These are phyloP conservation scores for Pecten maximus DNA, from an alignment of 2,888 invertebrate species.

Conservation along the genomic window DNA sequence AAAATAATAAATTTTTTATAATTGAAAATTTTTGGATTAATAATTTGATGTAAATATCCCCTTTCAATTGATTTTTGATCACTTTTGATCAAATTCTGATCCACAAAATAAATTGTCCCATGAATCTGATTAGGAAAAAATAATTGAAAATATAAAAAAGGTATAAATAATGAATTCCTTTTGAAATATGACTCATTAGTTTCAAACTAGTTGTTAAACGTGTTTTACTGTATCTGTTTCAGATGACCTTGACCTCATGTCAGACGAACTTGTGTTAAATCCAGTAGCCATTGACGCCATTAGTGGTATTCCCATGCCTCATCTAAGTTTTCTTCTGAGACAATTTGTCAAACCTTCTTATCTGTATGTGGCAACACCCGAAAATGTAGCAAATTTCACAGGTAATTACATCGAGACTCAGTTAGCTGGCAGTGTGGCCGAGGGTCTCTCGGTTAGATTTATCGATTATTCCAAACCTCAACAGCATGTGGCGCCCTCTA, in stretches of 20 bases:
- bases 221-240: slow-evolving; percentile 33
- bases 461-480: neutral
- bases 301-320: slow-evolving; percentile 42
- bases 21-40: too few relatives aligned
- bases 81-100: too few relatives aligned
- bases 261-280: neutral
- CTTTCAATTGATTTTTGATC: too few relatives aligned
- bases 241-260: slow-evolving; percentile 13
- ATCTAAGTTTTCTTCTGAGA: slow-evolving; percentile 39
- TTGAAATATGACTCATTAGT: neutral
- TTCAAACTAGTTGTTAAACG: neutral
- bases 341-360: neutral
- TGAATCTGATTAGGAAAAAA: too few relatives aligned
- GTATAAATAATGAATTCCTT: too few relatives aligned
- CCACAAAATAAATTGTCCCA: too few relatives aligned
- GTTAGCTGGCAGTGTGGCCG: slow-evolving; percentile 33
- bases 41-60: too few relatives aligned
- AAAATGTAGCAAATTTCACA: neutral
- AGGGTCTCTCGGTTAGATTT: neutral
- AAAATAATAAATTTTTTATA: too few relatives aligned
- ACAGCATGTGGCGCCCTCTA: neutral
- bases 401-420: neutral
- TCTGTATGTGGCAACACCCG: neutral
- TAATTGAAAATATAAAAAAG: too few relatives aligned
- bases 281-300: slow-evolving; percentile 22